Conservation (phyloP, 2,113 vertebrate genomes). For the Micronisus gabar region DNA sequence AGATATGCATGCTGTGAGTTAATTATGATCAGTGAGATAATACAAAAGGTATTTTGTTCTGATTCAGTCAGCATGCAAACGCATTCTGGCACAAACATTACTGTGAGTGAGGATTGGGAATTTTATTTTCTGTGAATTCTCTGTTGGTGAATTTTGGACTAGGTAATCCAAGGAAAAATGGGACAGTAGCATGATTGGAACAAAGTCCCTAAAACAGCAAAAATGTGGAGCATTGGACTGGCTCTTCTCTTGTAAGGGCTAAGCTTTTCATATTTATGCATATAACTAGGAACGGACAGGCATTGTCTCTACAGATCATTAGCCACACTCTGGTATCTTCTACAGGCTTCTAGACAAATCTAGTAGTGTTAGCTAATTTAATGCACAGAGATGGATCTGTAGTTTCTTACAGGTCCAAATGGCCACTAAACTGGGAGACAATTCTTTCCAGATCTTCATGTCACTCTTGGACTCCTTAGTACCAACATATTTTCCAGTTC, state of each 20-base stretch:
- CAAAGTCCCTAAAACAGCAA: background rate
- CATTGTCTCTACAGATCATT: background rate
- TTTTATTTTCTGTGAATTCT: background rate
- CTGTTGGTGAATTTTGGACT: background rate
- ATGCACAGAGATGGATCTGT: background rate
- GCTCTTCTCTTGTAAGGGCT: fast-evolving
- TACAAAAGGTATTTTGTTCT: background rate
- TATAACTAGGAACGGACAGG: background rate
- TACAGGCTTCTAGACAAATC: background rate
- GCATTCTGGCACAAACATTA: background rate
- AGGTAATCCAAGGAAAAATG: background rate
- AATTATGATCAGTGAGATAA: background rate
- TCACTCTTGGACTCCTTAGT: background rate
- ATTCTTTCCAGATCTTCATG: background rate
- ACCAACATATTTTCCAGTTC: background rate
- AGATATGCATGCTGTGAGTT: background rate
- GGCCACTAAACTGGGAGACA: background rate
- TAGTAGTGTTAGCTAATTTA: background rate
- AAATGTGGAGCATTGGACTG: background rate
- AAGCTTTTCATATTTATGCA: background rate
- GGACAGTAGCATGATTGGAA: background rate
- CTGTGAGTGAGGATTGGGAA: background rate
- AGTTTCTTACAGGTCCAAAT: background rate
- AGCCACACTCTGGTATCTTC: background rate
- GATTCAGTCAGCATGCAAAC: background rate